Evolutionary conservation across 2,797 vertebrate genomes (phyloP).

Genomic region (Syncerus caffer): DNA sequence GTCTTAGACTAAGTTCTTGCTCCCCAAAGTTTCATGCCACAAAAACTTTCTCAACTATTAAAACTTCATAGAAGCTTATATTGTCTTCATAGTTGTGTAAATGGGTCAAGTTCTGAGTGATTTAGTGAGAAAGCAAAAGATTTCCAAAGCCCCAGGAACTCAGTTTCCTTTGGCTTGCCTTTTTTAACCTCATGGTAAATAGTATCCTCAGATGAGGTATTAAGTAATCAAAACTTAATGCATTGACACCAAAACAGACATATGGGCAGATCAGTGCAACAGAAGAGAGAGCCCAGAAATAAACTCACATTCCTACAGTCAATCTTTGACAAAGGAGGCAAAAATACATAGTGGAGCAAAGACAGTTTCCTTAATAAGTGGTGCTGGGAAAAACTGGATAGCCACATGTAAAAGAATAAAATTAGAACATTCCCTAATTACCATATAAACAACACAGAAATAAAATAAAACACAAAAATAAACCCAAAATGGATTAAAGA

Average conservation of each 20-base stretch:
- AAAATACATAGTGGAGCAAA: not conserved
- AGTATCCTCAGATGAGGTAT: not conserved
- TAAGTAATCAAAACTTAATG: not conserved
- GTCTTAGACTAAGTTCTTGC: constrained; percentile 5
- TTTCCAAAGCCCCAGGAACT: not conserved
- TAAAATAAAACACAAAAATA: not conserved
- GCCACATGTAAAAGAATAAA: not conserved
- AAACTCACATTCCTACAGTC: not conserved
- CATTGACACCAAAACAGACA: not conserved
- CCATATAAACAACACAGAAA: not conserved
- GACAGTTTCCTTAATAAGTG: not conserved
- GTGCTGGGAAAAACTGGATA: not conserved
- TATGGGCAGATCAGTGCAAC: not conserved
- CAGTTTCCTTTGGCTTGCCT: not conserved
- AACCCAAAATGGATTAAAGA: not conserved
- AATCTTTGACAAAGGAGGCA: not conserved
- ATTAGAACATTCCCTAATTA: not conserved
- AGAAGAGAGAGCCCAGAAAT: not conserved
- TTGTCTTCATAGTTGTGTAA: not conserved
- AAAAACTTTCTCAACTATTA: not conserved
- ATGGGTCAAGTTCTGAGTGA: not conserved
- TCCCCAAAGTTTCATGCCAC: not conserved
- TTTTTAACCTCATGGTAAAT: not conserved
- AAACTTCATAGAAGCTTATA: not conserved
- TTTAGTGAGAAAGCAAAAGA: not conserved